Conservation (phyloP, 2,888 invertebrate genomes). For the Zaprionus lineosus region DNA sequence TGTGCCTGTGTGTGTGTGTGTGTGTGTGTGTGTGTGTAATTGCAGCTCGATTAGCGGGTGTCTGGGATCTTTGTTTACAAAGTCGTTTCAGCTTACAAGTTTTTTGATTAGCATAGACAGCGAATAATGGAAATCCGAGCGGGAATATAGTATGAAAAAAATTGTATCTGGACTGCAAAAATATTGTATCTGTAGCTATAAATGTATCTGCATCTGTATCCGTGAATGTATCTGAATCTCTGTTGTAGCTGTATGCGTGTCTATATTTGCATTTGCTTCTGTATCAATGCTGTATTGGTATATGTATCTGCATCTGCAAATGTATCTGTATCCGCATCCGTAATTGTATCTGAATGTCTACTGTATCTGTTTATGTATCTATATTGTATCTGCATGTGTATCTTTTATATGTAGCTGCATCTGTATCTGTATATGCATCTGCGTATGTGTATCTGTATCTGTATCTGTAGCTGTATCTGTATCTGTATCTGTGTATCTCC, state of each 20-base stretch:
- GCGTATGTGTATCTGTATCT: conserved; percentile 6
- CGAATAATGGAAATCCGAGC: too few species aligned
- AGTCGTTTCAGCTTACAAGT: conserved; percentile 32
- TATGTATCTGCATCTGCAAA: too few species aligned
- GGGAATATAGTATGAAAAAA: too few species aligned
- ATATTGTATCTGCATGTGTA: conserved; percentile 3
- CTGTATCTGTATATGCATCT: conserved; percentile 14
- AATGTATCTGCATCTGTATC: too few species aligned
- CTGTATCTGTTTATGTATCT: conserved; percentile 15
- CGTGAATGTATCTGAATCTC: too few species aligned
- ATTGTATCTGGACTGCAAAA: too few species aligned
- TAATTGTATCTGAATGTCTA: conserved; percentile 22
- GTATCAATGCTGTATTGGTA: too few species aligned
- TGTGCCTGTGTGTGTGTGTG: background rate
- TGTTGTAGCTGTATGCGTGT: too few species aligned
- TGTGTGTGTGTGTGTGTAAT: conserved; percentile 10
- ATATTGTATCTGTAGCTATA: too few species aligned
- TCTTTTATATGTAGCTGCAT: conserved; percentile 22
- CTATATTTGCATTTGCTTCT: too few species aligned
- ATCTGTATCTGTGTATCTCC: conserved; percentile 11
- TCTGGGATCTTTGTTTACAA: conserved; percentile 38
- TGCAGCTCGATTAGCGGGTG: conserved; percentile 23
- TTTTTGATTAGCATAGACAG: conserved; percentile 28
- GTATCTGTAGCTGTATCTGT: background rate
- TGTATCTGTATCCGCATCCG: too few species aligned